These are phyloP conservation scores for Fissipunctia ypsillon DNA, from an alignment of 2,888 invertebrate genomes.

Conservation along the genomic window DNA sequence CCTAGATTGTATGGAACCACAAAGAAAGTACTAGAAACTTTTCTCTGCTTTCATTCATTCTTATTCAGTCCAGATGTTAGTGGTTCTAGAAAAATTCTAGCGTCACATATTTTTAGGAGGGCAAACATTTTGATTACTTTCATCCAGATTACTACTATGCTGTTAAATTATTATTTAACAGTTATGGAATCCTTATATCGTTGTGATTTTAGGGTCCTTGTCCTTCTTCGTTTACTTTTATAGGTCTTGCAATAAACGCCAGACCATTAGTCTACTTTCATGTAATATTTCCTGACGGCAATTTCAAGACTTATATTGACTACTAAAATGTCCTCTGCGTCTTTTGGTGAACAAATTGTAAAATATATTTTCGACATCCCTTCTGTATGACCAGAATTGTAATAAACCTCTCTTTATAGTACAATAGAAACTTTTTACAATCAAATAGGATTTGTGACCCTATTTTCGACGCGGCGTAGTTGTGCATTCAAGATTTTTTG, in stretches of 20 bases:
- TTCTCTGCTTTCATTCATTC: conserved; percentile 11
- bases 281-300: conserved; percentile 17
- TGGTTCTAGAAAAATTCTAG: background rate
- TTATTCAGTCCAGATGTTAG: conserved; percentile 18
- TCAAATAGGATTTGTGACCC: conserved; percentile 29
- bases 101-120: background rate
- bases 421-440: conserved; percentile 22
- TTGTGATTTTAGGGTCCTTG: background rate
- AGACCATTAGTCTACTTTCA: conserved; percentile 13
- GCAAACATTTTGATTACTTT: background rate
- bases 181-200: background rate
- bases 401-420: conserved; percentile 17
- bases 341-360: background rate
- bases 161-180: background rate
- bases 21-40: conserved; percentile 36
- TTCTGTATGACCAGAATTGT: background rate
- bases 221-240: conserved; percentile 8
- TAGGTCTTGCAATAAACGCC: conserved; percentile 16
- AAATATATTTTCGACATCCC: conserved; percentile 8
- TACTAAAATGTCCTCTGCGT: conserved; percentile 3
- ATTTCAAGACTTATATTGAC: conserved; percentile 15
- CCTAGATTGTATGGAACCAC: background rate
- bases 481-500: conserved; percentile 35
- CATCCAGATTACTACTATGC: background rate
- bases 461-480: conserved; percentile 26